Percentiles rank a stretch among this genome's conserved stretches.
Conservation (phyloP, 2,113 vertebrate species). For the Gobius niger region DNA sequence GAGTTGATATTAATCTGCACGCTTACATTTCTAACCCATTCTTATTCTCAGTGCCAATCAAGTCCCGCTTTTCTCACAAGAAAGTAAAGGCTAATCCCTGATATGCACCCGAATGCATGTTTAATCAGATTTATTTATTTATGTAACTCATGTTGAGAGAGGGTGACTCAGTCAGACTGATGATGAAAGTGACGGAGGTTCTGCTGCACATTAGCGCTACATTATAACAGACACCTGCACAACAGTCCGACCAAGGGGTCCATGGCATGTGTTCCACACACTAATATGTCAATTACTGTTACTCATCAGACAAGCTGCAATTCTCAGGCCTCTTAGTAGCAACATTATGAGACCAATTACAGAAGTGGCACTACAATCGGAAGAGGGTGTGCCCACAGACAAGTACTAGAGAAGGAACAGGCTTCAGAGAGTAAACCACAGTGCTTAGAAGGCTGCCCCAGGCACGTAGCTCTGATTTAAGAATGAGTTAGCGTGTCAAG, state of each 20-base stretch:
- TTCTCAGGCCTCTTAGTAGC: conserved; percentile 65
- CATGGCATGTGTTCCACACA: conserved; percentile 45
- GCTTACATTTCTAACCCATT: conserved; percentile 1
- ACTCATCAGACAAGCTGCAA: conserved; percentile 50
- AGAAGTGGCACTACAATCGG: conserved; percentile 58
- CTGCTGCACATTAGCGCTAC: neutral
- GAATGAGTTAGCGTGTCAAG: conserved; percentile 85
- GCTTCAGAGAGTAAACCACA: conserved; percentile 63
- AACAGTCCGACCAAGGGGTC: conserved; percentile 51
- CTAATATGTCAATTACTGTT: conserved; percentile 62
- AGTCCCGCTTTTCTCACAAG: neutral
- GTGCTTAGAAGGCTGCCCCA: conserved; percentile 57
- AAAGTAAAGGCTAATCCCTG: neutral
- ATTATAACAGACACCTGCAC: conserved; percentile 28
- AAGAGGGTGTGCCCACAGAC: conserved; percentile 67
- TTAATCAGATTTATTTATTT: neutral
- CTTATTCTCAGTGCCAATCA: neutral
- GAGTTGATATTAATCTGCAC: conserved; percentile 66
- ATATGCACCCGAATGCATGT: neutral
- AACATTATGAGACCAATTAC: conserved; percentile 58
- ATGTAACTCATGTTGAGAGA: neutral
- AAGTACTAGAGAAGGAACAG: conserved; percentile 60
- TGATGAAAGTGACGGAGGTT: conserved; percentile 15
- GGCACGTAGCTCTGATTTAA: conserved; percentile 76
- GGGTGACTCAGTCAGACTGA: conserved; percentile 8